Percentiles rank a stretch among this genome's conserved stretches.
Conservation (phyloP, 2,113 vertebrate genomes). For the Xenopus borealis region DNA sequence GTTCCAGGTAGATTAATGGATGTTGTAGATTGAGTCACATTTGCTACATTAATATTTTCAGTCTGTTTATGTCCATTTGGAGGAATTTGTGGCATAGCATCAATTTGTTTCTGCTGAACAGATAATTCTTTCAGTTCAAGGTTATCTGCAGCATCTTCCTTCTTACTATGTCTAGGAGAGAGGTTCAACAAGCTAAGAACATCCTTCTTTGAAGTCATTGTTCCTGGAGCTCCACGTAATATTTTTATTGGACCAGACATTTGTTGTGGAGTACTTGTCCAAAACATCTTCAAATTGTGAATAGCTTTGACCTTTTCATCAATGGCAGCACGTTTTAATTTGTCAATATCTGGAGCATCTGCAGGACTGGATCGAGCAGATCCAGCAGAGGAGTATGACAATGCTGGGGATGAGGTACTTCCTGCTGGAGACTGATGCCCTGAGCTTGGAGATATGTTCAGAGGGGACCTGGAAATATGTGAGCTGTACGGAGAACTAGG, state of each 20-base stretch:
- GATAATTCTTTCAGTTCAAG: conserved; percentile 85
- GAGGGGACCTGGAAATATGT: conserved; percentile 87
- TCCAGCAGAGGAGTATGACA: conserved; percentile 90
- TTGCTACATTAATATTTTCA: conserved; percentile 64
- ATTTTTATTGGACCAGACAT: conserved; percentile 74
- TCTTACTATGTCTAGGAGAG: conserved; percentile 80
- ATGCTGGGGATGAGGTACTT: conserved; percentile 85
- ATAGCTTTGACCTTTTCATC: conserved; percentile 95
- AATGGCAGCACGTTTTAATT: conserved; percentile 82
- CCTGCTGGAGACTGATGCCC: conserved; percentile 86
- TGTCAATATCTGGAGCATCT: conserved; percentile 78
- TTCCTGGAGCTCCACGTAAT: conserved; percentile 70
- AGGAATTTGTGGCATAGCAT: conserved; percentile 63
- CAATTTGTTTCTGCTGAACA: conserved; percentile 57
- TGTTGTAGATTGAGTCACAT: conserved; percentile 64
- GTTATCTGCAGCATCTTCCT: conserved; percentile 74
- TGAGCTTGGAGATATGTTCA: conserved; percentile 84
- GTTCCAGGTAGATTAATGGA: conserved; percentile 65
- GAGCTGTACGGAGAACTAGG: conserved; percentile 92
- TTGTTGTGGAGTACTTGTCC: conserved; percentile 79
- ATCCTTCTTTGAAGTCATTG: conserved; percentile 75
- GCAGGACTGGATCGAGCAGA: conserved; percentile 87
- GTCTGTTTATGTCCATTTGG: conserved; percentile 79
- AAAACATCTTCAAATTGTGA: conserved; percentile 95
- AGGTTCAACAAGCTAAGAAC: conserved; percentile 88